A percentile compares a stretch with the other conserved stretches of the same genome.
Conservation (phyloP, 2,113 vertebrate genomes). For the Pachycephala philippinensis region DNA sequence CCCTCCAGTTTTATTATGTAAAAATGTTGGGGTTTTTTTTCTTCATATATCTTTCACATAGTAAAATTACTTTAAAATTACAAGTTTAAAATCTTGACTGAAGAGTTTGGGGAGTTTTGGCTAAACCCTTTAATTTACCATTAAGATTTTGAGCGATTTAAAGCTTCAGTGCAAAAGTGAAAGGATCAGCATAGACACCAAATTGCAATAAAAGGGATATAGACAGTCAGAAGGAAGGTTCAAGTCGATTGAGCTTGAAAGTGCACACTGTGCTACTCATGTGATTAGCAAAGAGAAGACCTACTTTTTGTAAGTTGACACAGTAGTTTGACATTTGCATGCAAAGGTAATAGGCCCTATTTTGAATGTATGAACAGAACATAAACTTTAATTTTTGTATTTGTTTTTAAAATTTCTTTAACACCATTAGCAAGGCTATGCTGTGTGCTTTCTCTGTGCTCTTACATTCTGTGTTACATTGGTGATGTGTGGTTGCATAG, state of each 20-base stretch:
- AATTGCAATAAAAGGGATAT: background rate
- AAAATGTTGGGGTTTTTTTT: background rate
- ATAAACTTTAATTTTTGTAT: background rate
- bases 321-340: background rate
- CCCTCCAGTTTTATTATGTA: background rate
- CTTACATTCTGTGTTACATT: no score
- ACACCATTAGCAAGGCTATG: background rate
- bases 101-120: background rate
- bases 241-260: background rate
- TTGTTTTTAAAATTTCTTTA: background rate
- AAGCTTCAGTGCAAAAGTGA: background rate
- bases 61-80: background rate
- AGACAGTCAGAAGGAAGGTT: background rate
- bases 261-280: background rate
- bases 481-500: background rate
- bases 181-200: background rate
- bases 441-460: background rate
- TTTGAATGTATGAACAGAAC: background rate
- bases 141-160: background rate
- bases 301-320: background rate
- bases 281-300: background rate
- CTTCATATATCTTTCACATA: background rate
- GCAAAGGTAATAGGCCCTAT: background rate
- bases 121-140: background rate
- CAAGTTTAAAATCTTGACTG: background rate